Evolutionary conservation across 2,113 vertebrate genomes (phyloP), one percentile per base, ranked within the genome.

Genomic region (Clinocottus analis): DNA sequence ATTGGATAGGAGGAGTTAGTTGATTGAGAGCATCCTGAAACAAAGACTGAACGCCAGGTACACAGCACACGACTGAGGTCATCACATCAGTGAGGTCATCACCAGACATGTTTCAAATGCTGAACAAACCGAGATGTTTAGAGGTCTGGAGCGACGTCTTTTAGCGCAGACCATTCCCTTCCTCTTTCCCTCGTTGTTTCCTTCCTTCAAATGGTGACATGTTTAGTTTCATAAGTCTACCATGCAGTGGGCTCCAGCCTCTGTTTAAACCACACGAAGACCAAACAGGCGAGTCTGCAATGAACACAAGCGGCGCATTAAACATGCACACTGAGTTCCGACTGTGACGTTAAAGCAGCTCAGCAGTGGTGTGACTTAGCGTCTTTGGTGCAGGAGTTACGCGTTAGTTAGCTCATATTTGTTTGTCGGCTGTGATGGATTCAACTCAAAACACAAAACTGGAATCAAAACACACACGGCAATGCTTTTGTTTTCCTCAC

Each of bases 351-450:
- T 71, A 27, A 8, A 33, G 64, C 27, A 12, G 62, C 84, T 79
- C 72, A 77, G 85, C 37, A 31, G 75, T 51, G 70, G 82, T 62
- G 73, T 70, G 66, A 89, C 51, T 59, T 16, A n/a, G 79, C 86
- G 72, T 77, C 72, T 72, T 7, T 7, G 45, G 41, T 51, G 77
- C 63, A 64, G 21, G 51, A 53, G 37, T 77, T 80, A 27, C 79
- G 63, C 55, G 41, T 64, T 10, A 21, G 23, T 45, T 23, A 27
- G 60, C 43, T 75, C 77, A 55, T 37, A 62, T 77, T 87, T 29
- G 53, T 58, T 64, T 35, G 25, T 49, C 25, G 47, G 16, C 14
- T 72, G 9, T 33, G 65, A 73, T 35, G 9, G 17, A 70, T 37
- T 51, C 51, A 56, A 60, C 33, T 13, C 53, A 51, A n/a, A 47